Base-by-base conservation (phyloP, 2,888 invertebrate species). In the Prenolepis imparis region DNA sequence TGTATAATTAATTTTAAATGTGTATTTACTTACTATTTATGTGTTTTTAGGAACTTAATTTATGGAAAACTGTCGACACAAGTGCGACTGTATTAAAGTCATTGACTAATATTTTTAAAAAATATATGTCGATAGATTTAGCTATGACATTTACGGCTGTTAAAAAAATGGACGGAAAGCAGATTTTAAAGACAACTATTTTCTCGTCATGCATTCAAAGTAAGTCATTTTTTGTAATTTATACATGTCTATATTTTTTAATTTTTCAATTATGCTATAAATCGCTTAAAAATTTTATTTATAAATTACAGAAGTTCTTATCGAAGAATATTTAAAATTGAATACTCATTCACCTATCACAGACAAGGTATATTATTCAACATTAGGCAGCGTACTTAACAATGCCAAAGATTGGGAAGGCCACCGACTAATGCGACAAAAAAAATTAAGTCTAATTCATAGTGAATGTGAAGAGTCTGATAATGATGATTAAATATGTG, bases 21-120 rank as follows among this genome's bases (percentile, higher is more conserved):
- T 59, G 3, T 28, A 28, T 28, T 28, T 28, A 28, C 28, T 28
- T 28, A 28, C 3, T 28, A 28, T 28, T 28, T 59, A 11, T 28
- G 15, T 59, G 59, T 28, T 59, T 61, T 32, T 32, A 61, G 61
- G 15, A 32, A 18, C 61, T 18, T 61, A 61, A 32, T 61, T 32
- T 61, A 11, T 61, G 61, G 61, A 61, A 32, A 61, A 18, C 6
- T 32, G 15, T 61, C 3, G 32, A 61, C 9, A 32, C 18, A 32
- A 61, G 32, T 3, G 28, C 3, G 3, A 1, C 32, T 36, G 18
- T 63, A 63, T 3, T 36, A 36, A 63, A 63, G 5, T 63, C 61
- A n/a, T 36, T 63, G 9, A 63, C 61, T 3, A 63, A 63, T 63
- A 63, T 63, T 63, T 63, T 3, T 3, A 63, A 63, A 63, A 63